Evolutionary conservation across 2,113 vertebrate genomes (phyloP).

Genomic region (Colaptes auratus): DNA sequence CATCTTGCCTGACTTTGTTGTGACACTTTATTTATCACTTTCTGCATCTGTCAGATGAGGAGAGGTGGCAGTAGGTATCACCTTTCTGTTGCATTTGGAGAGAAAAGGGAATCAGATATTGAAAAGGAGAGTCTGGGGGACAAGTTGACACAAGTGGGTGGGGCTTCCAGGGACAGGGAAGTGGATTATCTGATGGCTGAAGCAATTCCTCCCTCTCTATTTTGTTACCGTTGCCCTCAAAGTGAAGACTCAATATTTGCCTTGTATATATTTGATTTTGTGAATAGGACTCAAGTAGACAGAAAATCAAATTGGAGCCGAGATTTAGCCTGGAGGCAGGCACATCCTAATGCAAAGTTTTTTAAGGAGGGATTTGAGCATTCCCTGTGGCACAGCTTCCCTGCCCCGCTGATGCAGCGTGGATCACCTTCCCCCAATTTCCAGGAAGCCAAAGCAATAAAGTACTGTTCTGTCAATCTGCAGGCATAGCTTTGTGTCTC

Average conservation of each 20-base stretch:
- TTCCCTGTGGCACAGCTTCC: background rate
- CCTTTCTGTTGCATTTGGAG: background rate
- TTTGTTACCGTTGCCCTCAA: background rate
- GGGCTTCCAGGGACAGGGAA: background rate
- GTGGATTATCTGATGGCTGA: background rate
- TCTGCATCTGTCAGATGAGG: background rate
- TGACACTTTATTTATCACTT: background rate
- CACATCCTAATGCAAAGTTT: background rate
- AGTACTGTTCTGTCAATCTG: background rate
- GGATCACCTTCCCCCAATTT: background rate
- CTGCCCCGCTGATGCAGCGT: background rate
- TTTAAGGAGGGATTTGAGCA: background rate
- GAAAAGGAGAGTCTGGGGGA: background rate
- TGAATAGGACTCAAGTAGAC: background rate
- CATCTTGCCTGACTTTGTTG: background rate
- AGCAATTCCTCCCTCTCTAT: background rate
- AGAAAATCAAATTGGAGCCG: background rate
- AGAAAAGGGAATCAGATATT: background rate
- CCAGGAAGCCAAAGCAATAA: constrained; percentile 34
- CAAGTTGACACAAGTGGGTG: background rate
- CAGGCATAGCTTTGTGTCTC: background rate
- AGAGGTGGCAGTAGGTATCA: background rate
- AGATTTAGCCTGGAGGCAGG: background rate
- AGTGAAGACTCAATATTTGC: background rate
- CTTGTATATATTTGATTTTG: background rate